These are phyloP conservation scores for Lordiphosa collinella DNA, from an alignment of 1,140 invertebrate genomes.

Conservation along the genomic window DNA sequence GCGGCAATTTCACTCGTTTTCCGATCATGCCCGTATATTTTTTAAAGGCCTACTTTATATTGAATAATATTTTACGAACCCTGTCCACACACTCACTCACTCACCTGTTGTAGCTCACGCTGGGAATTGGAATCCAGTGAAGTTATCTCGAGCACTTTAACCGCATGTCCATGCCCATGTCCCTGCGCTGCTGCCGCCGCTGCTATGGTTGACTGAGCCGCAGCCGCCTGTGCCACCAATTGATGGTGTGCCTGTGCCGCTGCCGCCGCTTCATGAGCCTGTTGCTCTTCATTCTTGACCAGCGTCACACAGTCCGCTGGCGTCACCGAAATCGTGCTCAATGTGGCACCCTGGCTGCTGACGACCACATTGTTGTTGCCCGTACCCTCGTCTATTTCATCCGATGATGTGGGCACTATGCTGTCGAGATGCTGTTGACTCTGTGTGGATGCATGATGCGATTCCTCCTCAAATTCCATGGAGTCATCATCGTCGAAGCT, in stretches of 20 bases:
- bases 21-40: too few species aligned
- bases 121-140: slow-evolving; percentile 74
- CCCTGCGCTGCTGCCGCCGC: slow-evolving; percentile 16
- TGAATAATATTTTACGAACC: too few species aligned
- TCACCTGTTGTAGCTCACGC: slow-evolving; percentile 75
- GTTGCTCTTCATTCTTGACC: slow-evolving; percentile 64
- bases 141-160: slow-evolving; percentile 73
- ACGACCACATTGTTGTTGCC: slow-evolving; percentile 45
- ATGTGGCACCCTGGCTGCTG: slow-evolving; percentile 53
- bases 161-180: slow-evolving; percentile 43
- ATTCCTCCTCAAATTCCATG: slow-evolving; percentile 72
- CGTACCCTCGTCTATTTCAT: slow-evolving; percentile 39
- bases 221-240: slow-evolving; percentile 49
- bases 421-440: slow-evolving; percentile 48
- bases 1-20: too few species aligned
- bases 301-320: slow-evolving; percentile 63
- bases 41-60: too few species aligned
- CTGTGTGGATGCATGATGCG: slow-evolving; percentile 45
- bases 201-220: slow-evolving; percentile 45
- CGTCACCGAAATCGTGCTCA: slow-evolving; percentile 62
- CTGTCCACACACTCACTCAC: too few species aligned
- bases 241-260: slow-evolving; percentile 57
- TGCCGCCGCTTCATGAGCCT: slow-evolving; percentile 45
- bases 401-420: slow-evolving; percentile 35
- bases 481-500: slow-evolving; percentile 67